Conservation (phyloP, 2,797 vertebrate genomes). For the Enteromius viviparus region DNA sequence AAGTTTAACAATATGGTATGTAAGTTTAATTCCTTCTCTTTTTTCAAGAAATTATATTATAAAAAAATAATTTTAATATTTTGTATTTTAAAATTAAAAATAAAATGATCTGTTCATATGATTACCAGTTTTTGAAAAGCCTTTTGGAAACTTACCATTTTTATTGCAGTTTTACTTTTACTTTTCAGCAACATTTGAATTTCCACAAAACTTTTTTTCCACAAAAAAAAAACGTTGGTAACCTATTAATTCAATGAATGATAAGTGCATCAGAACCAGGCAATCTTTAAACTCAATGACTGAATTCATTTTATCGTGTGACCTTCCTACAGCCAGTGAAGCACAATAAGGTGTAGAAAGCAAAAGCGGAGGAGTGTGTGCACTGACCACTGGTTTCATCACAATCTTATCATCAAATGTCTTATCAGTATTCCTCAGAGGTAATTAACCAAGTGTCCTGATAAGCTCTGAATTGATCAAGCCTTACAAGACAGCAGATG, state of each 20-base stretch:
- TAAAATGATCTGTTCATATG: background rate
- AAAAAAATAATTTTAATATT: background rate
- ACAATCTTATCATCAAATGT: constrained; percentile 34
- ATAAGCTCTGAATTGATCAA: constrained; percentile 42
- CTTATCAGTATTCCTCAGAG: constrained; percentile 46
- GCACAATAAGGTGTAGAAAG: background rate
- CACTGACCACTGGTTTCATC: constrained; percentile 13
- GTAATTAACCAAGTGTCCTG: constrained; percentile 42
- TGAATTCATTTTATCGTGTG: background rate
- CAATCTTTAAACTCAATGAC: constrained; percentile 4
- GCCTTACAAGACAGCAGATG: background rate
- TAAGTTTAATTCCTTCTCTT: too few species aligned
- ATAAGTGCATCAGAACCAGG: background rate
- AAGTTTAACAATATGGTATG: too few species aligned
- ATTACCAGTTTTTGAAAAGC: too few species aligned
- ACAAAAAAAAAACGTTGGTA: background rate
- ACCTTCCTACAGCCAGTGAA: constrained; percentile 10
- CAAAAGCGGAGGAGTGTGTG: background rate
- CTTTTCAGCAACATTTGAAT: background rate
- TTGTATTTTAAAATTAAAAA: background rate
- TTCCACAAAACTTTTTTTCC: background rate
- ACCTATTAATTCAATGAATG: background rate
- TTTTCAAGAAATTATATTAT: background rate
- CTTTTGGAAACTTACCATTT: too few species aligned
- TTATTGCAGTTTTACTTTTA: too few species aligned